Base-by-base conservation (phyloP, 2,113 vertebrate species). In the Falco punctatus region DNA sequence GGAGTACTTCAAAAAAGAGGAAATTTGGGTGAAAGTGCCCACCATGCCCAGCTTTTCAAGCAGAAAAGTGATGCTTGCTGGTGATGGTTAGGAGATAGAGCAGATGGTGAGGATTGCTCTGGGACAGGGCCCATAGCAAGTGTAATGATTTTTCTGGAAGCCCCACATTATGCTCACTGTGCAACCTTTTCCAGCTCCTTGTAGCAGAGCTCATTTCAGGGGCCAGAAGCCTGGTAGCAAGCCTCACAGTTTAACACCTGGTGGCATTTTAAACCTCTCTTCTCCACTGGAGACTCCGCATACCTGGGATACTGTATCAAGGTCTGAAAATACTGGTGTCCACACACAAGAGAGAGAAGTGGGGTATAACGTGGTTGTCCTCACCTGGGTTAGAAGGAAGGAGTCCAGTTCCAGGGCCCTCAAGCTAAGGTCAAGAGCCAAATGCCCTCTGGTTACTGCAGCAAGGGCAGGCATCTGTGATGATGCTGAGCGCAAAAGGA, bases 1-100 rank as follows among this genome's bases (percentile, higher is more conserved):
- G 24, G 81, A 96, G 16, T 26, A 35, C 52, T 30, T 86, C 11
- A 86, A 42, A 81, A 75, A 79, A 40, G 35, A 89, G 78, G 81
- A 88, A 66, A 93, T 93, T 49, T 92, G 71, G 82, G 78, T 87
- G 87, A 94, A 97, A 96, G 81, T 86, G 90, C 88, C 94, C 72
- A 81, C 62, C 16, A 3, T 40, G 9, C 16, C 72, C 78, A 92
- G 69, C 33, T 66, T 87, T 93, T 35, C 49, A 71, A 49, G 65
- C 49, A 24, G 48, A 80, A 19, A 38, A 38, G 38, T 38, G 38
- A 38, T 38, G 38, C 38, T 38, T 46, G 90, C 42, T 88, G 35
- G 61, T 80, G 75, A 23, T 57, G 58, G 30, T 44, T 44, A 44
- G 49, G 40, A 13, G 6, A n/a, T 14, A n/a, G 70, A 51, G 40